Percentiles rank a stretch among this genome's conserved stretches.
These are phyloP conservation scores for Columba janthina DNA, from an alignment of 2,113 vertebrate genomes.

Conservation along the genomic window DNA sequence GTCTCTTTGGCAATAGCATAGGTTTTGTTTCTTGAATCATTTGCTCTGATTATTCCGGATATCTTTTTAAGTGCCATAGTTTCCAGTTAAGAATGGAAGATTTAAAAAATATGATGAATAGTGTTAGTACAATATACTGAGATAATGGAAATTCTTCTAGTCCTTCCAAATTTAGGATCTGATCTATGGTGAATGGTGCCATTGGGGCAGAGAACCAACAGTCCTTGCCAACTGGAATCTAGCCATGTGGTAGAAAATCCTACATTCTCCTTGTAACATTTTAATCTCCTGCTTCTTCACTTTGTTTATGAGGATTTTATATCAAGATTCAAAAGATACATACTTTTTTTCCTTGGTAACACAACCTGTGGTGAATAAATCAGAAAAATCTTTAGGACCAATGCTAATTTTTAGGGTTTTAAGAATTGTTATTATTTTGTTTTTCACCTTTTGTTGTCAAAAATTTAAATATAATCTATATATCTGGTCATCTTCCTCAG, in stretches of 20 bases:
- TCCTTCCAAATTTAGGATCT: background rate
- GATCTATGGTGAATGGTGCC: background rate
- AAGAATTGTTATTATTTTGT: background rate
- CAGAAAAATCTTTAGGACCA: background rate
- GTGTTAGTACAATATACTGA: background rate
- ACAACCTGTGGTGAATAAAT: background rate
- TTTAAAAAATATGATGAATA: background rate
- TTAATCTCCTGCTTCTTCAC: background rate
- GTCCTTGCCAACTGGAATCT: background rate
- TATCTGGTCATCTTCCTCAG: background rate
- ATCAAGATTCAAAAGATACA: background rate
- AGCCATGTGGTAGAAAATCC: background rate
- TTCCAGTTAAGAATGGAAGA: background rate
- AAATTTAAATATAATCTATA: background rate
- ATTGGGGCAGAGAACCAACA: background rate
- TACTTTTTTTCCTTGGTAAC: background rate
- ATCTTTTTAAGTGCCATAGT: background rate
- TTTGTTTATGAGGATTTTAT: background rate
- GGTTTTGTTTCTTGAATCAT: background rate
- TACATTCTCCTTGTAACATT: background rate
- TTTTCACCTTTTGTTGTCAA: background rate
- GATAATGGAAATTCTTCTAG: background rate
- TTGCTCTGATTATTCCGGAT: background rate
- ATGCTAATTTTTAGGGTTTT: rapidly evolving
- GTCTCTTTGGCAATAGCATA: background rate